Conservation (phyloP, 1,140 invertebrate species). For the Conus betulinus region DNA sequence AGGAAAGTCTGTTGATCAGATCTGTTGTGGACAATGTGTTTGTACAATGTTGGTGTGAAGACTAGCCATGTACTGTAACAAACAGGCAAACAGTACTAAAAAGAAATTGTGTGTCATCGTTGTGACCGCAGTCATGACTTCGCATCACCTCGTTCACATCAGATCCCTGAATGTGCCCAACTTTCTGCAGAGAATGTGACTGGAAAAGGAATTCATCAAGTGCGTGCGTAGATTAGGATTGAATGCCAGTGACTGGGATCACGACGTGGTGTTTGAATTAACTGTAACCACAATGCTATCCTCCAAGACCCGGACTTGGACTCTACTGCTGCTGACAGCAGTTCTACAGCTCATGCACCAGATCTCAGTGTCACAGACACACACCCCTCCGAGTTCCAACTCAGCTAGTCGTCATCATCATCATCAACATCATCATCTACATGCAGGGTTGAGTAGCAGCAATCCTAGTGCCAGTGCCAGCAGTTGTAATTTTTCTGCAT, state of each 20-base stretch:
- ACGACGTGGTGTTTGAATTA: not conserved
- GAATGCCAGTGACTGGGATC: not conserved
- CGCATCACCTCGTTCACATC: not conserved
- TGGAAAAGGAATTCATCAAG: not conserved
- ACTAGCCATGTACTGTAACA: too few species aligned
- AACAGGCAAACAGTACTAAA: too few species aligned
- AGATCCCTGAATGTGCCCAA: not conserved
- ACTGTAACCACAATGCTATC: not conserved
- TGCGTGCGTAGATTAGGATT: not conserved
- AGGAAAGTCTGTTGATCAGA: too few species aligned
- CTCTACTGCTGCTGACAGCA: constrained; percentile 32
- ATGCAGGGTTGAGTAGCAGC: not conserved
- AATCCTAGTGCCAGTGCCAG: not conserved
- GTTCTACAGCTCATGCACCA: constrained; percentile 29
- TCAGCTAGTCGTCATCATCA: not conserved
- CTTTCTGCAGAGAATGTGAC: not conserved
- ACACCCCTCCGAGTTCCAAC: not conserved
- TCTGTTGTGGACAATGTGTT: too few species aligned
- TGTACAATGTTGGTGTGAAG: too few species aligned
- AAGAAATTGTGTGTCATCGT: not conserved
- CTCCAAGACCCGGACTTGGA: not conserved
- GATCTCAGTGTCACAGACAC: constrained; percentile 5
- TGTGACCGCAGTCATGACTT: not conserved
- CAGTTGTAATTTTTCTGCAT: constrained; percentile 27
- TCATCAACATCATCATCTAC: not conserved